These are phyloP conservation scores for Strix uralensis DNA, from an alignment of 2,113 vertebrate genomes.

Conservation along the genomic window DNA sequence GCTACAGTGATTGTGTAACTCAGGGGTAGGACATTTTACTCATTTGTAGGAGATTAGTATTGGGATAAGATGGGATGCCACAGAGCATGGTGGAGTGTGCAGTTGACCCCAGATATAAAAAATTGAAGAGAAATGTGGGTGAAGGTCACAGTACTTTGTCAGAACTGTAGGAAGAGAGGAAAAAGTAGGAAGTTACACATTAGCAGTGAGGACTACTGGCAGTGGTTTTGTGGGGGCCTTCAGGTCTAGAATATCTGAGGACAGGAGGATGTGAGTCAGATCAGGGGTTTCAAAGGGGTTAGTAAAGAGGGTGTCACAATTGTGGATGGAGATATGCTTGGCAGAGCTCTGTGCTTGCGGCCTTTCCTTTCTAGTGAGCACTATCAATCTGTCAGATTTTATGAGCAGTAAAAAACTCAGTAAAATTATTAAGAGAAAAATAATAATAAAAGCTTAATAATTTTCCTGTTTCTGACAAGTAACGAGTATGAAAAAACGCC, in stretches of 20 bases:
- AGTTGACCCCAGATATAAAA: not conserved
- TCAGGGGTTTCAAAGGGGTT: not conserved
- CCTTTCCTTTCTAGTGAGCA: not conserved
- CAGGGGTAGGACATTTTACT: not conserved
- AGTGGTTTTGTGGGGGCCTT: not conserved
- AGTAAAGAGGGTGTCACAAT: not conserved
- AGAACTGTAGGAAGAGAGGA: not conserved
- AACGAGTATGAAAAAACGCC: not conserved
- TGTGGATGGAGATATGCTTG: not conserved
- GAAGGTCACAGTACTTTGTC: not conserved
- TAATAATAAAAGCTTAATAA: not conserved
- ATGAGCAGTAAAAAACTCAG: conserved; percentile 17
- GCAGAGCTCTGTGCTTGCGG: not conserved
- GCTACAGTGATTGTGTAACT: not conserved
- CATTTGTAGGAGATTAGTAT: not conserved
- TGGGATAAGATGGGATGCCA: not conserved
- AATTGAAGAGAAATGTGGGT: not conserved
- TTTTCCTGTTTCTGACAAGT: conserved; percentile 26
- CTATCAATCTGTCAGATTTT: conserved; percentile 25
- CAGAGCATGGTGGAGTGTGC: not conserved
- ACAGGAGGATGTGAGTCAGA: not conserved
- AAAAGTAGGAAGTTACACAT: not conserved
- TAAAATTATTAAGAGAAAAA: conserved; percentile 39
- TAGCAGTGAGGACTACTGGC: not conserved
- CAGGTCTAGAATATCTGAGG: not conserved